These are phyloP conservation scores for Pterophyllum scalare DNA, from an alignment of 2,113 vertebrate genomes.

Conservation along the genomic window DNA sequence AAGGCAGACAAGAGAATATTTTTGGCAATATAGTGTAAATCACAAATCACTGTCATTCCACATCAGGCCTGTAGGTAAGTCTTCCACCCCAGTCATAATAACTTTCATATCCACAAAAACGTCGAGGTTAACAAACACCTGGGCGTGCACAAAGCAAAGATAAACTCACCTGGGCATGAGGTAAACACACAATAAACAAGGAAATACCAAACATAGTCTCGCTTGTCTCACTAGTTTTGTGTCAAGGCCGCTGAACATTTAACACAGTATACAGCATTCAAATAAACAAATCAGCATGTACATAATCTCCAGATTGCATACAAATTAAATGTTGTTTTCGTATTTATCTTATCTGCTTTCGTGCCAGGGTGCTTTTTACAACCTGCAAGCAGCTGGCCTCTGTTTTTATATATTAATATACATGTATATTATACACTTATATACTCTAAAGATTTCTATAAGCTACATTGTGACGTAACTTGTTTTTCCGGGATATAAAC, in stretches of 20 bases:
- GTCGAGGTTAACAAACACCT: fast-evolving
- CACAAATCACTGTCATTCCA: background rate
- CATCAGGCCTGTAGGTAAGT: background rate
- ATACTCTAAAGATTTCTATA: background rate
- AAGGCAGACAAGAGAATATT: too few species aligned
- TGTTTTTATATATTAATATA: background rate
- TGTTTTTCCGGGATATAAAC: fast-evolving
- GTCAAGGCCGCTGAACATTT: fast-evolving
- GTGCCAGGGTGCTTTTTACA: background rate
- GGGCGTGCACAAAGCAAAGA: too few species aligned
- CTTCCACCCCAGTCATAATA: fast-evolving
- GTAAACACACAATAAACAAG: fast-evolving
- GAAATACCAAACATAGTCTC: fast-evolving
- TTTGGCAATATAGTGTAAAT: too few species aligned
- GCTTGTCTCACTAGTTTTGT: fast-evolving
- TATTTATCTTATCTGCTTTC: background rate
- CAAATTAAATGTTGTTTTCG: background rate
- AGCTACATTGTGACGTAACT: background rate
- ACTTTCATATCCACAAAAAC: background rate
- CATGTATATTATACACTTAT: too few species aligned
- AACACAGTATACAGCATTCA: fast-evolving
- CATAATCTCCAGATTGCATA: background rate
- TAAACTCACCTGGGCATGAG: fast-evolving
- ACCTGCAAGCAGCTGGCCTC: background rate
- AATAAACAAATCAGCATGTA: background rate